A percentile compares a stretch with the other conserved stretches of the same genome.
These are phyloP conservation scores for Sinella curviseta DNA, from an alignment of 1,140 invertebrate genomes.

Conservation along the genomic window DNA sequence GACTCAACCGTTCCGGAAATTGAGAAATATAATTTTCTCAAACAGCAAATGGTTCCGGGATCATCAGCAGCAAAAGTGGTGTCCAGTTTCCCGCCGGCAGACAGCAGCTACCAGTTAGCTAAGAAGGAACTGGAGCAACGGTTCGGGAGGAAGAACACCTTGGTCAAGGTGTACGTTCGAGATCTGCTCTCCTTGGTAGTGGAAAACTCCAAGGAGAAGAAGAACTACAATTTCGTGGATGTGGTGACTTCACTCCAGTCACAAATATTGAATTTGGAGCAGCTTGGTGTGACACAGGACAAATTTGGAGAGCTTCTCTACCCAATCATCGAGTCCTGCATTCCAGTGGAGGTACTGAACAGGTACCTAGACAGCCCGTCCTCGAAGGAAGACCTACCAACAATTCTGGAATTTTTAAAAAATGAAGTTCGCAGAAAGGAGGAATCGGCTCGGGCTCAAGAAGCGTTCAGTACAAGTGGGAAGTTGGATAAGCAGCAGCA, in stretches of 20 bases:
- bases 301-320: background rate
- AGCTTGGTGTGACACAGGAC: background rate
- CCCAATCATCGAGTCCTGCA: background rate
- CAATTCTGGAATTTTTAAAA: background rate
- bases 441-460: background rate
- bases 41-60: background rate
- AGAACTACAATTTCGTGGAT: background rate
- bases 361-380: background rate
- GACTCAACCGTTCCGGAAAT: background rate
- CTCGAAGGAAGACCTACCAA: background rate
- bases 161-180: background rate
- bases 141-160: background rate
- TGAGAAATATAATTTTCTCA: background rate
- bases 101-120: background rate
- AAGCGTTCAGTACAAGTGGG: background rate
- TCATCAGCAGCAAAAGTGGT: background rate
- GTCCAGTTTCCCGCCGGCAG: background rate
- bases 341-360: background rate
- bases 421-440: background rate
- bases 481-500: background rate
- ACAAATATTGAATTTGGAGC: background rate
- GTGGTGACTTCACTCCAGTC: background rate
- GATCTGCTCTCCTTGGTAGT: background rate
- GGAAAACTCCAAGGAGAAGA: background rate
- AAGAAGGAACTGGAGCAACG: background rate